Conservation (phyloP, 2,888 invertebrate genomes). For the Junonia oenone region DNA sequence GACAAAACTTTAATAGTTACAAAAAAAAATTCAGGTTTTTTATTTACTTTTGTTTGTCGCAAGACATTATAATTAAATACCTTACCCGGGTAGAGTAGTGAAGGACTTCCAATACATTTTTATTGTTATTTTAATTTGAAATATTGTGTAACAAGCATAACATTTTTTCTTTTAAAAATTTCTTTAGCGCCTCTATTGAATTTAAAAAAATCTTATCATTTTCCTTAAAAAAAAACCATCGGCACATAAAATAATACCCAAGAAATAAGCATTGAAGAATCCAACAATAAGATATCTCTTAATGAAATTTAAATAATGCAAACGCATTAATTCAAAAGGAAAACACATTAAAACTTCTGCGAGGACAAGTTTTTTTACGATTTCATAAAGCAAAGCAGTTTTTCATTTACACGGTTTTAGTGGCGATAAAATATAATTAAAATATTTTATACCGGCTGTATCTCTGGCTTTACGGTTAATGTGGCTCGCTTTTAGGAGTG, state of each 20-base stretch:
- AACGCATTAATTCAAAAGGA: constrained; percentile 57
- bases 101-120: no score
- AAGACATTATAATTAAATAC: no score
- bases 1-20: no score
- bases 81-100: no score
- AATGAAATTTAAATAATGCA: constrained; percentile 59
- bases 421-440: constrained; percentile 79
- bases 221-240: no score
- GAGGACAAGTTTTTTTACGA: constrained; percentile 76
- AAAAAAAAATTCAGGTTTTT: no score
- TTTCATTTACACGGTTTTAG: constrained; percentile 79
- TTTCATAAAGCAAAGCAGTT: constrained; percentile 74
- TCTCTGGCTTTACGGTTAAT: constrained; percentile 66
- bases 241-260: background rate
- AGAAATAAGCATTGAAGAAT: background rate
- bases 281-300: constrained; percentile 30
- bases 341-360: constrained; percentile 34
- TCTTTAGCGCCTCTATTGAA: no score
- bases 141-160: no score
- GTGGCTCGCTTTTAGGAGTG: constrained; percentile 52
- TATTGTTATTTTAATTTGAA: no score
- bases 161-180: no score
- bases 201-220: no score
- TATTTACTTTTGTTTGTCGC: no score
- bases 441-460: constrained; percentile 74